Evolutionary conservation across 2,113 vertebrate genomes (phyloP).

Genomic region (Clarias macrocephalus): DNA sequence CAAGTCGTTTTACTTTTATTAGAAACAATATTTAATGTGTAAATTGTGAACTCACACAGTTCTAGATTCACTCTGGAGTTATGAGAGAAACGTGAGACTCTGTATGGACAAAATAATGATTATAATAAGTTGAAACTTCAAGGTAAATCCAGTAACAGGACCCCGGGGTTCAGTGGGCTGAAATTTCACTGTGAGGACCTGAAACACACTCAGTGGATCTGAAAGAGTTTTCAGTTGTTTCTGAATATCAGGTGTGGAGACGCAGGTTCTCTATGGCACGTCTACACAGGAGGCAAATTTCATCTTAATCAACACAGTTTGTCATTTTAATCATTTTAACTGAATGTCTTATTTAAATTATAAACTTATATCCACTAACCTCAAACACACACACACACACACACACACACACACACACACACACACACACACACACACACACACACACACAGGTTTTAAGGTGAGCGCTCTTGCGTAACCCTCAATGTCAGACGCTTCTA

Average conservation of each 20-base stretch:
- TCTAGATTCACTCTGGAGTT: not conserved
- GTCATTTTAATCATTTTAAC: not conserved
- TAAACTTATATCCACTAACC: no score
- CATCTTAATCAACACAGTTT: not conserved
- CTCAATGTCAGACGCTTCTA: not conserved
- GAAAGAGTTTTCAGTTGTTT: not conserved
- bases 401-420: no score
- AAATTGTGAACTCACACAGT: not conserved
- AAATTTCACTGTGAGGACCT: not conserved
- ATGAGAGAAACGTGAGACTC: no score
- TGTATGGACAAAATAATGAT: not conserved
- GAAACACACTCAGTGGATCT: not conserved
- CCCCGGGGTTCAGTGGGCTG: not conserved
- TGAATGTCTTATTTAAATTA: not conserved
- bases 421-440: no score
- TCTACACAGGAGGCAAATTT: not conserved
- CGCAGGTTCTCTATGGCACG: not conserved
- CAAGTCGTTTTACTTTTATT: not conserved
- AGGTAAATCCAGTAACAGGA: not conserved
- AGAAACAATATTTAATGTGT: not conserved
- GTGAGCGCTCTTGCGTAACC: not conserved
- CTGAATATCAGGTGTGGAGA: not conserved
- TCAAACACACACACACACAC: no score
- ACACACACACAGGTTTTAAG: not conserved
- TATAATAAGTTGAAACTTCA: not conserved